phyloP scores from a whole-genome alignment of 2,797 vertebrate genomes.

The Sardinella longiceps region DNA sequence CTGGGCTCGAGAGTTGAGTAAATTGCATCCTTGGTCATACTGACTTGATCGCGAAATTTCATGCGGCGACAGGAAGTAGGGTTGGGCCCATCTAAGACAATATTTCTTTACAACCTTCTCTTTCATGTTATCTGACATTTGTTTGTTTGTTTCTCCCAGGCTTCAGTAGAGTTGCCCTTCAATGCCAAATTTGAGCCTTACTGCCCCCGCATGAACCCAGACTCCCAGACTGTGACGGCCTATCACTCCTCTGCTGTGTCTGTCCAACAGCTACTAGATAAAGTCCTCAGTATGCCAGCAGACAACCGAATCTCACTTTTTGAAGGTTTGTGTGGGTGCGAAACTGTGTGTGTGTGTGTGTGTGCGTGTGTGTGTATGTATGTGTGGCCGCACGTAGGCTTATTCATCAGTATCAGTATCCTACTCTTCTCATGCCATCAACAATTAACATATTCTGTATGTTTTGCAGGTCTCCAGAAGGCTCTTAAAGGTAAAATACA shows the following conservation, averaged over 20 bases:
- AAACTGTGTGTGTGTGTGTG: no score
- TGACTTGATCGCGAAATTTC: no score
- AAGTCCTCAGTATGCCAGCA: slow-evolving; percentile 61
- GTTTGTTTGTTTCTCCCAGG: slow-evolving; percentile 52
- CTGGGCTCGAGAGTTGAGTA: no score
- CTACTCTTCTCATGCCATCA: background rate
- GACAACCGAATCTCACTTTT: slow-evolving; percentile 59
- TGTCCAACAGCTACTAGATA: slow-evolving; percentile 62
- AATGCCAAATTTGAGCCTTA: slow-evolving; percentile 64
- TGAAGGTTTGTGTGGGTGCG: no score
- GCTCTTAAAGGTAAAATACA: background rate
- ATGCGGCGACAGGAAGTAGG: no score
- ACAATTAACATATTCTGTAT: background rate
- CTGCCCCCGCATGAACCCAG: slow-evolving; percentile 66
- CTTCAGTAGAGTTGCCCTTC: slow-evolving; percentile 63
- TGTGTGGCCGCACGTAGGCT: background rate
- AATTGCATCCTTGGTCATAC: no score
- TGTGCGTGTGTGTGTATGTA: slow-evolving; percentile 12
- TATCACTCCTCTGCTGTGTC: slow-evolving; percentile 49
- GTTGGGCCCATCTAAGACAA: no score
- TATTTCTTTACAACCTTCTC: no score
- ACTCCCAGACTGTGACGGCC: slow-evolving; percentile 63
- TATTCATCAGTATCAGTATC: no score
- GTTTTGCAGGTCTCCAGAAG: slow-evolving; percentile 37
- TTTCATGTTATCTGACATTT: no score